These are phyloP conservation scores for Trachythela sp. DNA, from an alignment of 64 coral and sea anemone genomes.

Conservation along the genomic window DNA sequence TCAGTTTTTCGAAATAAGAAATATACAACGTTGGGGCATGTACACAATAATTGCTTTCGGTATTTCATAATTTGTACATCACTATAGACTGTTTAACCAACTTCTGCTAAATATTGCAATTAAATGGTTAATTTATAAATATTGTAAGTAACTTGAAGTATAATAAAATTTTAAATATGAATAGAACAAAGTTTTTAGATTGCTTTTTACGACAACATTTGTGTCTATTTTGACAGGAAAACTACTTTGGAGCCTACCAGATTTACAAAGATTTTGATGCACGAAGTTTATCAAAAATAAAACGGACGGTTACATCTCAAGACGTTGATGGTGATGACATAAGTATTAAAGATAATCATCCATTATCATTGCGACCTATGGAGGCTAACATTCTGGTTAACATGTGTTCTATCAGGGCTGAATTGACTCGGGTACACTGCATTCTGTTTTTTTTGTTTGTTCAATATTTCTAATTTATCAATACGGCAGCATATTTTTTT, in stretches of 20 bases:
- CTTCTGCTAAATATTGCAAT: background rate
- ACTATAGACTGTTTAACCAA: background rate
- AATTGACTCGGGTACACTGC: constrained; percentile 70
- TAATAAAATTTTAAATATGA: too few relatives aligned
- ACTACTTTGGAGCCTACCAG: constrained; percentile 92
- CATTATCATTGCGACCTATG: constrained; percentile 59
- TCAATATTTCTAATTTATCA: background rate
- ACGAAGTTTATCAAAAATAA: constrained; percentile 37
- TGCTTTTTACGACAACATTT: background rate
- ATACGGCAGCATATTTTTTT: too few relatives aligned
- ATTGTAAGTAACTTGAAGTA: background rate
- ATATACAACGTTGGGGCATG: too few relatives aligned
- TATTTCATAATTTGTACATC: too few relatives aligned
- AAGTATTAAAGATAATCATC: constrained; percentile 44
- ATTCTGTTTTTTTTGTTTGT: background rate
- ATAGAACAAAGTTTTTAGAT: too few relatives aligned
- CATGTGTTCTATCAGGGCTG: constrained; percentile 65
- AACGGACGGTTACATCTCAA: background rate
- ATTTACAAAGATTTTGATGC: constrained; percentile 68
- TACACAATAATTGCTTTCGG: too few relatives aligned
- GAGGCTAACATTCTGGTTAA: constrained; percentile 82
- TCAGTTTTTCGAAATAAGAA: too few relatives aligned
- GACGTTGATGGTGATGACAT: background rate
- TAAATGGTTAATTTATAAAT: too few relatives aligned
- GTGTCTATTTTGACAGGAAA: constrained; percentile 58